Base-by-base conservation (phyloP, 1,140 invertebrate genomes). In the Glomeris maerens region DNA sequence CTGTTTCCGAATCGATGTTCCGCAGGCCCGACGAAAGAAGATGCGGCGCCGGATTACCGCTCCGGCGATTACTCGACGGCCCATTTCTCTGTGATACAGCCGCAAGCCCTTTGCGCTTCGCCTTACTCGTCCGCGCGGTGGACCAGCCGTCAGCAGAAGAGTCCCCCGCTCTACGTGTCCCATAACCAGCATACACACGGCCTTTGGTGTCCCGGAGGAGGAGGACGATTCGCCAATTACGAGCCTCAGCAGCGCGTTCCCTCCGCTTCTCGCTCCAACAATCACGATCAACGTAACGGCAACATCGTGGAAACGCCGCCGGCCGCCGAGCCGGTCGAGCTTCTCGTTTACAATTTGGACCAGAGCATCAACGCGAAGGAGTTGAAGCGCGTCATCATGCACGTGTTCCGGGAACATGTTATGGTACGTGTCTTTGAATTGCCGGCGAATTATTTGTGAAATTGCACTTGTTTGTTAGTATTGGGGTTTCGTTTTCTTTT, bases 301-400 rank as follows among this genome's bases (percentile, higher is more conserved):
- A 42, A 27, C 27, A 28, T 40, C n/a, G n/a, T n/a, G 17, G 31
- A 36, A 13, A 17, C 31, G 17, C 10, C 10, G 17, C 10, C 17
- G 17, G 10, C 31, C 17, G 17, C 40, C 31, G 44, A 29, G 41
- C 71, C 73, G 1, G 75, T 84, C 17, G 80, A 84, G 62, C 64
- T 86, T 3, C 70, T 79, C 55, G 77, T 85, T 21, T 78, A 80
- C 25, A 85, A 84, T 66, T 67, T 86, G 44, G 83, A 86, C 68
- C 78, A 81, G 56, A 80, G 74, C 52, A 80, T 84, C 55, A 78
- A 79, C 60, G 66, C 73, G 3, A 74, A 75, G 45, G 79, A 84
- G 58, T 76, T 84, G 72, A 78, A 76, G 57, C 74, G 73, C 41
- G 74, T 81, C 42, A 64, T 86, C 3, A 67, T 70, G 26, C 70